Evolutionary conservation across 2,797 vertebrate genomes (phyloP).

Genomic region (Mormyrops attenuatus): DNA sequence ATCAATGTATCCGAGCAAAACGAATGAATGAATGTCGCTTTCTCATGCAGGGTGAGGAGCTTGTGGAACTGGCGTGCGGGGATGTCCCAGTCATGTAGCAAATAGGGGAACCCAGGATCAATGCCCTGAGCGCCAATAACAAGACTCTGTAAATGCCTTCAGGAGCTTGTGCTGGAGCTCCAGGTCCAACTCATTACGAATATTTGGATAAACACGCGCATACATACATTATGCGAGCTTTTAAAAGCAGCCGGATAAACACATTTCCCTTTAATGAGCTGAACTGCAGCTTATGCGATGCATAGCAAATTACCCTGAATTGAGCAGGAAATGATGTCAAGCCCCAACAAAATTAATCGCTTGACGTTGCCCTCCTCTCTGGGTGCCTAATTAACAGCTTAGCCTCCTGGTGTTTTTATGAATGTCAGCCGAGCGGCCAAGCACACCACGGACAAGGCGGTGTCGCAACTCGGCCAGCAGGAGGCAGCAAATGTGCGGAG

Average conservation of each 20-base stretch:
- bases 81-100: constrained; percentile 73
- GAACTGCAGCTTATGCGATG: constrained; percentile 50
- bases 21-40: constrained; percentile 49
- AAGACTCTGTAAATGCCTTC: constrained; percentile 39
- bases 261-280: constrained; percentile 54
- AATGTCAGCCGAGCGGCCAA: constrained; percentile 58
- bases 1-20: constrained; percentile 98
- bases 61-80: constrained; percentile 42
- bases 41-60: constrained; percentile 33
- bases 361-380: constrained; percentile 61
- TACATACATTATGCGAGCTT: constrained; percentile 62
- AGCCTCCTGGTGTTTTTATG: constrained; percentile 70
- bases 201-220: constrained; percentile 65
- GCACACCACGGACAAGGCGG: constrained; percentile 46
- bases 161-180: neutral
- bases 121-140: constrained; percentile 75
- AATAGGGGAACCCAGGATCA: constrained; percentile 83
- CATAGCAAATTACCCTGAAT: constrained; percentile 47
- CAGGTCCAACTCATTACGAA: constrained; percentile 42
- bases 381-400: constrained; percentile 72
- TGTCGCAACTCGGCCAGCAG: constrained; percentile 65
- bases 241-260: constrained; percentile 60
- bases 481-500: constrained; percentile 60
- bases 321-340: constrained; percentile 61
- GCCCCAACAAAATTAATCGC: constrained; percentile 54